phyloP scores from a whole-genome alignment of 2,113 vertebrate species.

The Bagarius yarrelli region DNA sequence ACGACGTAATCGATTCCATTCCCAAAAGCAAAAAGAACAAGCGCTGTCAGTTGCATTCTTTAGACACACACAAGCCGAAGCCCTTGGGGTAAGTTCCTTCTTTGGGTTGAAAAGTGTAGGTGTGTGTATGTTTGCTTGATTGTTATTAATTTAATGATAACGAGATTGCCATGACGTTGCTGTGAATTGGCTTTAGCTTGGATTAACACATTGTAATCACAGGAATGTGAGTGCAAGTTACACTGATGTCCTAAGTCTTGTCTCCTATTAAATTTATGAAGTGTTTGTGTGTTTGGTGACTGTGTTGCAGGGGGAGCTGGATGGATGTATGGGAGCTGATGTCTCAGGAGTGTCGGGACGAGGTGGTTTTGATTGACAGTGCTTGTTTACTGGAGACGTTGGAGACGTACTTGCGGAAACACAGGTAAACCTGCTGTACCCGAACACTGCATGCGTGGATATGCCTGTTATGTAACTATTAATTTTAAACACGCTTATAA shows the following conservation, averaged over 20 bases:
- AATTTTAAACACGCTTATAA: no score
- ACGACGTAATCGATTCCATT: constrained; percentile 93
- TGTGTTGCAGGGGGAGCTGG: constrained; percentile 85
- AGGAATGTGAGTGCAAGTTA: no score
- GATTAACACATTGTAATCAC: not conserved
- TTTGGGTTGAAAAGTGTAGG: no score
- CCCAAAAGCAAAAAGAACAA: constrained; percentile 99
- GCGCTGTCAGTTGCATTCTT: constrained; percentile 93
- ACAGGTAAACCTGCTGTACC: constrained; percentile 74
- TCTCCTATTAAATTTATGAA: not conserved
- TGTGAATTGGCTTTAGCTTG: no score
- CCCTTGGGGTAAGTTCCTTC: constrained; percentile 86
- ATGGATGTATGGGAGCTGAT: constrained; percentile 98
- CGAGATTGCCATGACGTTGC: no score
- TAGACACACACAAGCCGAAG: constrained; percentile 97
- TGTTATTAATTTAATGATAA: no score
- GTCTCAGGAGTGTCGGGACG: constrained; percentile 96
- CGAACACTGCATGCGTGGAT: not conserved
- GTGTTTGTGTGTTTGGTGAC: constrained; percentile 14
- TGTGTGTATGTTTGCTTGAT: constrained; percentile 55
- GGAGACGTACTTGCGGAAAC: constrained; percentile 93
- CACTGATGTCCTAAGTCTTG: not conserved
- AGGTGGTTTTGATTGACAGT: constrained; percentile 94
- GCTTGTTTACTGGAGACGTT: constrained; percentile 90
- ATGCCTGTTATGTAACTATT: not conserved